phyloP scores from a whole-genome alignment of 2,888 invertebrate genomes.

The Timema cristinae region DNA sequence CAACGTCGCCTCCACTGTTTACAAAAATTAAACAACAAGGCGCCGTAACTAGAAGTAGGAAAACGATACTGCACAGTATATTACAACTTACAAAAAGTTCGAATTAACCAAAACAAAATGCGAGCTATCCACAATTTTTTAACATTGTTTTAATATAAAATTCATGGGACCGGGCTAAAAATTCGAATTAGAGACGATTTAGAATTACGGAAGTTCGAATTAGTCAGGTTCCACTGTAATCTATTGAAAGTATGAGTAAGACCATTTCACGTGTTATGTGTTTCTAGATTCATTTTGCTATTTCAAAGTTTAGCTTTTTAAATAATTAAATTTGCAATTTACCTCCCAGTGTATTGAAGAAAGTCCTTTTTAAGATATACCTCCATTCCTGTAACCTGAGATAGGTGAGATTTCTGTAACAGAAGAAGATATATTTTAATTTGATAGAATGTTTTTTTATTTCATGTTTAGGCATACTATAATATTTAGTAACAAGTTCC shows the following conservation, averaged over 20 bases:
- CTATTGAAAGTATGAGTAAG: not conserved
- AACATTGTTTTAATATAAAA: too few species aligned
- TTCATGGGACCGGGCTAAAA: not conserved
- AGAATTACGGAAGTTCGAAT: not conserved
- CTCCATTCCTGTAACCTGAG: constrained; percentile 73
- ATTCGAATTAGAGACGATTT: not conserved
- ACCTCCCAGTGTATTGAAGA: constrained; percentile 93
- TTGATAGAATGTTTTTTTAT: too few species aligned
- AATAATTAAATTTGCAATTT: constrained; percentile 27
- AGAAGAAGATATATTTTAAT: constrained; percentile 13
- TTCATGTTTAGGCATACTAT: too few species aligned
- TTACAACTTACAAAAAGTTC: too few species aligned
- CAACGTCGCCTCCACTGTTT: too few species aligned
- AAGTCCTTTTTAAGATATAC: constrained; percentile 93
- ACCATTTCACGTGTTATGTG: not conserved
- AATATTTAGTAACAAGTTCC: too few species aligned
- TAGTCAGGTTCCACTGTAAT: not conserved
- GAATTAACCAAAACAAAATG: too few species aligned
- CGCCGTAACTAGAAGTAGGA: too few species aligned
- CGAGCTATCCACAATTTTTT: too few species aligned
- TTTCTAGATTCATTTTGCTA: not conserved
- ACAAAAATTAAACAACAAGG: too few species aligned
- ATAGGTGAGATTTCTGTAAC: constrained; percentile 76
- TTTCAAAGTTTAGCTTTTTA: not conserved
- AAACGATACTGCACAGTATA: too few species aligned